Percentiles rank a stretch among this genome's conserved stretches.
Conservation (phyloP, 2,113 vertebrate species). For the Sinocyclocheilus anophthalmus region DNA sequence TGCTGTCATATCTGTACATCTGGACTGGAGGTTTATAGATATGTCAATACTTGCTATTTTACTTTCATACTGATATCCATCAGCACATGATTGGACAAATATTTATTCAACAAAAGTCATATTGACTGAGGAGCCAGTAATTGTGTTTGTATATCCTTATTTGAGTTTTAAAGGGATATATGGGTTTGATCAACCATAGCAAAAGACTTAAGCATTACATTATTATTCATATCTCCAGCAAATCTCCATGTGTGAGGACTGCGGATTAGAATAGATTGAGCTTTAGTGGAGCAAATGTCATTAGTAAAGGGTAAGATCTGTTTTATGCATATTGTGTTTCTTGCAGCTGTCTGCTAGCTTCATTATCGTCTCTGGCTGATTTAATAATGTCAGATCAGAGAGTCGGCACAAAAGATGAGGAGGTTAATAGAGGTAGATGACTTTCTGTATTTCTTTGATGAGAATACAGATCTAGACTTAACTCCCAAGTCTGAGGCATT, state of each 20-base stretch:
- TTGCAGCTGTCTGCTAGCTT: constrained; percentile 25
- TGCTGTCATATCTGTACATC: neutral
- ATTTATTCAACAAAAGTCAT: neutral
- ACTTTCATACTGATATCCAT: neutral
- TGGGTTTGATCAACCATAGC: neutral
- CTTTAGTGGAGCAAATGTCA: neutral
- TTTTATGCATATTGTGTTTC: constrained; percentile 10
- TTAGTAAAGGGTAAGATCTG: constrained; percentile 9
- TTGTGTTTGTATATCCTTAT: neutral
- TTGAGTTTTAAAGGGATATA: neutral
- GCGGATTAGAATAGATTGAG: neutral
- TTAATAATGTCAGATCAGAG: neutral
- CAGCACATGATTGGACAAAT: neutral
- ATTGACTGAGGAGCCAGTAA: neutral
- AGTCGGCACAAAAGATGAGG: neutral
- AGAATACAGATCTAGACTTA: neutral
- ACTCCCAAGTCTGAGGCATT: neutral
- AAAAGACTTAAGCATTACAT: neutral
- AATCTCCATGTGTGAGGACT: neutral
- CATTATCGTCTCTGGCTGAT: neutral
- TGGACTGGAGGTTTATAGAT: neutral
- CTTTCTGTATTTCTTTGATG: neutral
- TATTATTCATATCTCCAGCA: neutral
- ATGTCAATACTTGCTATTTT: neutral
- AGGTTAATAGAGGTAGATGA: neutral